phyloP scores from a whole-genome alignment of 2,113 vertebrate species.

The Ancistrus triradiatus region DNA sequence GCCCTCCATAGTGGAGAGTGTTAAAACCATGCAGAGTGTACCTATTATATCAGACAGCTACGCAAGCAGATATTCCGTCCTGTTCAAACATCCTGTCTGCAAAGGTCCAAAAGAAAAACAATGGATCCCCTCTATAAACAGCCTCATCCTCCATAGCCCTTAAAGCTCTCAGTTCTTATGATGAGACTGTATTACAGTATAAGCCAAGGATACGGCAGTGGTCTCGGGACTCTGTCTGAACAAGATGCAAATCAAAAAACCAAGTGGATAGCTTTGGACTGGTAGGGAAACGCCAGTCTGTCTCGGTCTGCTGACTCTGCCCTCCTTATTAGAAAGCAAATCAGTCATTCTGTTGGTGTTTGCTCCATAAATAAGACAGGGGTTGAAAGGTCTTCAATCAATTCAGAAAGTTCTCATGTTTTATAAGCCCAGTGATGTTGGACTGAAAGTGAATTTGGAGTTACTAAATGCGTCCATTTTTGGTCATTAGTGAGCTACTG shows the following conservation, averaged over 20 bases:
- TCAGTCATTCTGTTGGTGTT: not conserved
- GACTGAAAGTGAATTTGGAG: not conserved
- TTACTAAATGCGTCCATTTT: too few relatives aligned
- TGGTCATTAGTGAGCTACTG: too few relatives aligned
- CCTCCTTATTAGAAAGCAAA: slow-evolving; percentile 16
- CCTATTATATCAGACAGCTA: not conserved
- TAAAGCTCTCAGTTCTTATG: too few relatives aligned
- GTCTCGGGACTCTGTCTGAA: not conserved
- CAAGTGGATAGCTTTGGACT: not conserved
- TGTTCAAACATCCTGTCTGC: not conserved
- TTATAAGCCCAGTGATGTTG: not conserved
- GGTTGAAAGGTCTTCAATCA: not conserved
- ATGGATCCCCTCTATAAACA: slow-evolving; percentile 6
- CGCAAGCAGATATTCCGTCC: not conserved
- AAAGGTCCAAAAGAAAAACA: not conserved
- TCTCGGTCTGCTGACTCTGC: not conserved
- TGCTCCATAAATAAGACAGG: slow-evolving; percentile 1
- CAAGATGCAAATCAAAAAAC: not conserved
- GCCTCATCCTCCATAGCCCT: not conserved
- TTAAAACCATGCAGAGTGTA: not conserved
- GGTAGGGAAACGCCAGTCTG: too few relatives aligned
- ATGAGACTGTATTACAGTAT: too few relatives aligned
- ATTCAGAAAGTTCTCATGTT: not conserved
- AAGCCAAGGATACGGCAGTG: not conserved
- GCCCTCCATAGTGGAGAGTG: too few relatives aligned